Conservation (phyloP, 2,888 invertebrate genomes). For the Dynastes maya region DNA sequence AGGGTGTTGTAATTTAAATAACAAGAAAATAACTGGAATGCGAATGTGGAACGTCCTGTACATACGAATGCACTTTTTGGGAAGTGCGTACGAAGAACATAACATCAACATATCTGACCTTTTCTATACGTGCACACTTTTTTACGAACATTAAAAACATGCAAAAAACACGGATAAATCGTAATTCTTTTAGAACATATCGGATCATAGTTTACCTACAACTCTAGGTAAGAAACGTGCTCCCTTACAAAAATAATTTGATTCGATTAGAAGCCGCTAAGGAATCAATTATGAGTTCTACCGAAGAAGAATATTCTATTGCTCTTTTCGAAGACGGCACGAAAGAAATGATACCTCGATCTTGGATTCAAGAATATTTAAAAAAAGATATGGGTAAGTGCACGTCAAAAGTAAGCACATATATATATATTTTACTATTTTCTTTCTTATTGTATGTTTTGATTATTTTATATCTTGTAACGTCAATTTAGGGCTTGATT, state of each 20-base stretch:
- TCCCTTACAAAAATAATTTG: slow-evolving; percentile 33
- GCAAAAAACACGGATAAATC: slow-evolving; percentile 2
- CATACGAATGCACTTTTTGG: neutral
- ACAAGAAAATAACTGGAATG: neutral
- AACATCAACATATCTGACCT: neutral
- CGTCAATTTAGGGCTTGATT: neutral
- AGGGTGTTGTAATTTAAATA: too few relatives aligned
- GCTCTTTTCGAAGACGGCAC: slow-evolving; percentile 52
- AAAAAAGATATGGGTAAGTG: slow-evolving; percentile 43
- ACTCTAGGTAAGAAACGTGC: slow-evolving; percentile 47
- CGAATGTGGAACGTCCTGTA: neutral
- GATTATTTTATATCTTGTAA: neutral
- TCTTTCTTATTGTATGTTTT: neutral
- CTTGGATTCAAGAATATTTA: slow-evolving; percentile 53
- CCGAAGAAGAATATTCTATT: slow-evolving; percentile 51
- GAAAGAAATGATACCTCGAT: slow-evolving; percentile 52
- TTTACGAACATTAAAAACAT: neutral
- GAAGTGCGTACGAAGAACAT: neutral
- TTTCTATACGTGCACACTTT: slow-evolving; percentile 1
- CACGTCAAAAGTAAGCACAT: neutral
- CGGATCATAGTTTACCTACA: neutral
- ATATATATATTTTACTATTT: neutral
- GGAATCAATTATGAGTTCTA: slow-evolving; percentile 25
- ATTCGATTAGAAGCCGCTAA: neutral
- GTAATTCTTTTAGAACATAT: slow-evolving; percentile 28